Base-by-base conservation (phyloP, 2,113 vertebrate species). In the Syngnathus scovelli region DNA sequence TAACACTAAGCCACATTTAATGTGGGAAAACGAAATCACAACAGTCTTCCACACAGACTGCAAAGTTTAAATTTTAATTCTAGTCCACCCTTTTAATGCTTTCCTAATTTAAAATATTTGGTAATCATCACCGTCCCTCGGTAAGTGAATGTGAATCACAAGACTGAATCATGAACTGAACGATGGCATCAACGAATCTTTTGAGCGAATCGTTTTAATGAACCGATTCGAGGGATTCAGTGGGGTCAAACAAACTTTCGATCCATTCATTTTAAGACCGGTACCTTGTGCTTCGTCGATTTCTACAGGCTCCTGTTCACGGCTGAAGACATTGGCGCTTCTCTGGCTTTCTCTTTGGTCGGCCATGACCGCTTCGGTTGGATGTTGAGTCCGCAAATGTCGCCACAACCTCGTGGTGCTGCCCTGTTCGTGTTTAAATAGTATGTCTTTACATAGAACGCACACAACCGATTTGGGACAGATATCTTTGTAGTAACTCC, bases 381-480 rank as follows among this genome's bases (percentile, higher is more conserved):
- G 79, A 41, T 88, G 87, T 70, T 84, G 86, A 12, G 70, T 66
- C 4, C 84, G 79, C 66, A 88, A 70, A 66, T 89, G 86, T 39
- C 81, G 86, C 8, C 87, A 76, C 85, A 89, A 77, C n/a, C 75
- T 61, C 1, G 86, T 83, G 52, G 83, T 88, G 64, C 76, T 82
- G 10, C 86, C 84, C 8, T 75, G 70, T 5, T 62, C 70, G n/a
- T 77, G 76, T 59, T 70, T 76, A 36, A 27, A 23, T 41, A 85
- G 61, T 6, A 58, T 43, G 46, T 66, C 55, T 68, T 33, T 64
- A 66, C 89, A 90, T 7, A 89, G 75, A 19, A 80, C 52, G 78
- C 86, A 89, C 55, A 78, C 63, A 12, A 84, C 83, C 64, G 70
- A 70, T 18, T 67, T 70, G 0, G 77, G 55, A 62, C 83, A 75